These are phyloP conservation scores for Cetoscarus ocellatus DNA, from an alignment of 2,797 vertebrate genomes.

Conservation along the genomic window DNA sequence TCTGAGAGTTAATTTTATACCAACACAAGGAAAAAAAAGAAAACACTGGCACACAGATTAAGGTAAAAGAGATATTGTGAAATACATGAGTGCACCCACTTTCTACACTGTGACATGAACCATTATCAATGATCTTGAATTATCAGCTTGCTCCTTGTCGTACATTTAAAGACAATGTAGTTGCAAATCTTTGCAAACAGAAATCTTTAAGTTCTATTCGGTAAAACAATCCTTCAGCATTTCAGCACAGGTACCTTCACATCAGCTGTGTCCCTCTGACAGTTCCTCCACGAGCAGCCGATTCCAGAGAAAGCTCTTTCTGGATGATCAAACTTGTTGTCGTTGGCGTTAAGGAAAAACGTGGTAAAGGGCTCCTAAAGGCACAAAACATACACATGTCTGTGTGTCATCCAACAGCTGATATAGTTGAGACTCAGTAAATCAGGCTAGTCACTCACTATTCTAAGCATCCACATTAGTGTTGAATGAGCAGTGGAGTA, in stretches of 20 bases:
- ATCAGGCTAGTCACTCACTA: conserved; percentile 86
- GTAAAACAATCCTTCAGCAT: background rate
- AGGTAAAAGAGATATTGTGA: too few species aligned
- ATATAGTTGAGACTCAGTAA: background rate
- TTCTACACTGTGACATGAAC: background rate
- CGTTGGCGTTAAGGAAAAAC: conserved; percentile 97
- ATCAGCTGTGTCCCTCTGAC: conserved; percentile 97
- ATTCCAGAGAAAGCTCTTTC: conserved; percentile 96
- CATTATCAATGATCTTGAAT: background rate
- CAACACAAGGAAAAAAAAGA: too few species aligned
- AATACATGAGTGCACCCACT: too few species aligned
- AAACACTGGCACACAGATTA: too few species aligned
- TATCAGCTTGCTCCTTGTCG: background rate
- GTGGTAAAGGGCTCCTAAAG: conserved; percentile 96
- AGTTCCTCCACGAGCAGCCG: conserved; percentile 95
- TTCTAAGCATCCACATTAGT: conserved; percentile 95
- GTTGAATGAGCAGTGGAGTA: conserved; percentile 95
- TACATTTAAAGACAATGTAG: background rate
- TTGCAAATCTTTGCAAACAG: background rate
- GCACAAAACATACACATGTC: conserved; percentile 14
- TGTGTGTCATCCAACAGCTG: background rate
- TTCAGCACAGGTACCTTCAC: conserved; percentile 87
- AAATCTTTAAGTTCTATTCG: background rate
- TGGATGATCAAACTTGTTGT: conserved; percentile 95
- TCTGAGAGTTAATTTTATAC: too few species aligned